Conservation (phyloP, 2,113 vertebrate genomes). For the Mesembrinibis cayennensis region DNA sequence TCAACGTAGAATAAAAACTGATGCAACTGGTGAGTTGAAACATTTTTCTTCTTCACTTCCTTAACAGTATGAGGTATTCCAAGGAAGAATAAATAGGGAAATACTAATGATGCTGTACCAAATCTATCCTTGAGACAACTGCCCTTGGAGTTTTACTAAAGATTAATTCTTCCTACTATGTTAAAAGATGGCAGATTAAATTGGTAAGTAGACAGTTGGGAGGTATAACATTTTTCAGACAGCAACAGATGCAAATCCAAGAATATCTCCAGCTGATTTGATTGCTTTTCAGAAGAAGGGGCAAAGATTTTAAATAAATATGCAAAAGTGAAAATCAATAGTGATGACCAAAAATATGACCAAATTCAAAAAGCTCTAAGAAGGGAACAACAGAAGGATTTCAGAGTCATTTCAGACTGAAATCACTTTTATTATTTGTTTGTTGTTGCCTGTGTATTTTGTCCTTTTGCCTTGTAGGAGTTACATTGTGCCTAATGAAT, state of each 20-base stretch:
- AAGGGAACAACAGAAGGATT: neutral
- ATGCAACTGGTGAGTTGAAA: constrained; percentile 79
- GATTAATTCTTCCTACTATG: neutral
- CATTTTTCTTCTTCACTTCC: constrained; percentile 48
- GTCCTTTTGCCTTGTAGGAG: neutral
- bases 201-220: constrained; percentile 25
- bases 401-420: neutral
- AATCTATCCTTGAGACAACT: neutral
- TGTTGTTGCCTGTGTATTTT: neutral
- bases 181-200: constrained; percentile 47
- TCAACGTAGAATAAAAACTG: constrained; percentile 79
- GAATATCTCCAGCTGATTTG: constrained; percentile 45
- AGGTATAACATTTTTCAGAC: constrained; percentile 45
- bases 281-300: constrained; percentile 17
- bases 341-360: neutral
- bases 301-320: constrained; percentile 33
- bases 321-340: constrained; percentile 12
- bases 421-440: neutral
- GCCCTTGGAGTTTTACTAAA: neutral
- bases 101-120: neutral
- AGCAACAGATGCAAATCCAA: constrained; percentile 34
- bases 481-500: neutral
- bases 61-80: neutral
- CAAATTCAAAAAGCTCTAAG: neutral
- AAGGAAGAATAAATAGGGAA: neutral